Evolutionary conservation across 2,797 vertebrate species (phyloP).

Genomic region (Myotis planiceps): DNA sequence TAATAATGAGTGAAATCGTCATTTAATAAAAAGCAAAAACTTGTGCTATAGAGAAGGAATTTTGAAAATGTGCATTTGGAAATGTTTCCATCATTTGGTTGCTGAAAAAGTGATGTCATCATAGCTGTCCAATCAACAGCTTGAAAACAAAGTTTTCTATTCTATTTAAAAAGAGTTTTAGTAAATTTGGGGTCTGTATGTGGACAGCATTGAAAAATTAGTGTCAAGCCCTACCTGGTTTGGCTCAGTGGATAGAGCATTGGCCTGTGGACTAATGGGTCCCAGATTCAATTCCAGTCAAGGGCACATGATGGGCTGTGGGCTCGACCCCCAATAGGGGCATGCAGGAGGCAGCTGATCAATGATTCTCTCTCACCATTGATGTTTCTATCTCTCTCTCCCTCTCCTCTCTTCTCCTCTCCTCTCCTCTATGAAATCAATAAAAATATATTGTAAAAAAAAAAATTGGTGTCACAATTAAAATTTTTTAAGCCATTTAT

Average conservation of each 20-base stretch:
- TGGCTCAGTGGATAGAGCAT: no score
- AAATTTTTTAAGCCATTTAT: neutral
- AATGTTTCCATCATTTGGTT: neutral
- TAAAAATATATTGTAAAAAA: neutral
- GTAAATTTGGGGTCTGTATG: neutral
- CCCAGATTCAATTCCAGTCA: neutral
- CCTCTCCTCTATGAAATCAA: neutral
- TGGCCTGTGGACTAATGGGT: no score
- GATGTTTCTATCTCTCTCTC: neutral
- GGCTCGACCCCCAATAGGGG: neutral
- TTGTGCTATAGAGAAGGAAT: neutral
- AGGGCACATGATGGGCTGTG: neutral
- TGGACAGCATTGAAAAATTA: no score
- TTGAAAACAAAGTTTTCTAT: neutral
- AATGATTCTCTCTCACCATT: neutral
- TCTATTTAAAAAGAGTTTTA: neutral
- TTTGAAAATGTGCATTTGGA: neutral
- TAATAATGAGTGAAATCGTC: neutral
- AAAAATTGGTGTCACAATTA: neutral
- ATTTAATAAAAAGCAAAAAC: neutral
- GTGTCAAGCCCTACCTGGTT: no score
- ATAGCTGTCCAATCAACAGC: neutral
- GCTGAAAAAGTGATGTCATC: neutral
- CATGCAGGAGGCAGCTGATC: neutral
- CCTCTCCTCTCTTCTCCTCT: neutral